Percentiles rank a stretch among this genome's conserved stretches.
These are phyloP conservation scores for Pogonocichla stellata DNA, from an alignment of 2,113 vertebrate species.

Conservation along the genomic window DNA sequence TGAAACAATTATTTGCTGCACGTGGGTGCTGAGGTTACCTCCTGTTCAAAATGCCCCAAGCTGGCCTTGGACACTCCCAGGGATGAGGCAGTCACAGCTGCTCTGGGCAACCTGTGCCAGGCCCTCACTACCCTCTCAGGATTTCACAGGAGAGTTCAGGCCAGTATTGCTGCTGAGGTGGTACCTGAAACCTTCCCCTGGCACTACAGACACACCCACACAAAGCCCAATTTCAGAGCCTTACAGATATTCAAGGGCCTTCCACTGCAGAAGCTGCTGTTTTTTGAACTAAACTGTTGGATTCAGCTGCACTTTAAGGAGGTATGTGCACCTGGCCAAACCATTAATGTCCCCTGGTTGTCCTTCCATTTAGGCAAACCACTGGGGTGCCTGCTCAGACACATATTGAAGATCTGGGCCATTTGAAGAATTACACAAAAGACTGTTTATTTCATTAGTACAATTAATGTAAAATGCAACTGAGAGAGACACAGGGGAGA, in stretches of 20 bases:
- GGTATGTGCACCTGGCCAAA: neutral
- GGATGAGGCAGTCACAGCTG: neutral
- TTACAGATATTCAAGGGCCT: neutral
- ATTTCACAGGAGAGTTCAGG: neutral
- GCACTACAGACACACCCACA: neutral
- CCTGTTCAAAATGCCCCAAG: neutral
- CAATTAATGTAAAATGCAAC: neutral
- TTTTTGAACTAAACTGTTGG: neutral
- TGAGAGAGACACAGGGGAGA: slow-evolving; percentile 45
- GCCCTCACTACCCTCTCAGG: neutral
- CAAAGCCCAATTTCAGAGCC: neutral
- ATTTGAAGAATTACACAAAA: slow-evolving; percentile 28
- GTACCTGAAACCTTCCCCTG: neutral
- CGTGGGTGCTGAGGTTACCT: neutral
- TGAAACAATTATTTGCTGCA: neutral
- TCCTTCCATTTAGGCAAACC: neutral
- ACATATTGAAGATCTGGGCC: neutral
- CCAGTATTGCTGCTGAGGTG: neutral
- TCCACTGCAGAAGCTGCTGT: neutral
- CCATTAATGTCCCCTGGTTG: neutral
- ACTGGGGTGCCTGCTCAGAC: neutral
- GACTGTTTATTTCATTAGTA: slow-evolving; percentile 54
- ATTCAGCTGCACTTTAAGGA: neutral
- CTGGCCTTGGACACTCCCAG: neutral
- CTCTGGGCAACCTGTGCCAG: neutral